Evolutionary conservation across 2,888 invertebrate species (phyloP), one percentile per base, ranked within the genome.

Genomic region (Zygaena filipendulae): DNA sequence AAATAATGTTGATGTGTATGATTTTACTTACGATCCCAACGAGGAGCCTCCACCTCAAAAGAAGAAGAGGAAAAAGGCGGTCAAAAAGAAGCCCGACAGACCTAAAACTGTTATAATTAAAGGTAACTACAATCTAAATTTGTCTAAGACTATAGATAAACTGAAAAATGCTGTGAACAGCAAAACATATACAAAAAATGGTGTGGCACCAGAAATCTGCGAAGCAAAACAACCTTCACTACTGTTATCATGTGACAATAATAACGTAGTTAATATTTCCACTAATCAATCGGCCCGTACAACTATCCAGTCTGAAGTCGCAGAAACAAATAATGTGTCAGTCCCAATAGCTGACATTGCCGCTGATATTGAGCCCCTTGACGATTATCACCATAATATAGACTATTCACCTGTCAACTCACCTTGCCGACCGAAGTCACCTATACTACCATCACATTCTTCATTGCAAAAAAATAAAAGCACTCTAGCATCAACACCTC

Each of bases 21-120:
- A 81, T 40, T 81, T 81, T 29, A 77, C 77, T 10, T 80, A 52
- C 56, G 72, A 81, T 37, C 79, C 80, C 1, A 52, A 53, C 35
- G 74, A 79, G 24, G 79, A 80, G 47, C 77, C 79, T 7, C 43
- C 56, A 27, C 63, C 62, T 10, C 52, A 55, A 24, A 77, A 77
- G 43, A 79, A 74, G 38, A 79, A 75, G 38, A 54, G 53, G 6
- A 75, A 64, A 35, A 64, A 45, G 27, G 38, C 41, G 10, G 44
- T 49, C 2, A 59, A 49, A 22, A 72, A 59, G 39, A 59, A 46
- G 35, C 52, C 50, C 23, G 31, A 51, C 1, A 67, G 67, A 39
- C 55, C 62, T 2, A 74, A 61, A 49, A 47, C 36, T 14, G 38
- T 54, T 18, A 28, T 49, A 4, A 38, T 55, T 3, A 70, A 64